Conservation (phyloP, 2,888 invertebrate species). For the Nycteola revayana region DNA sequence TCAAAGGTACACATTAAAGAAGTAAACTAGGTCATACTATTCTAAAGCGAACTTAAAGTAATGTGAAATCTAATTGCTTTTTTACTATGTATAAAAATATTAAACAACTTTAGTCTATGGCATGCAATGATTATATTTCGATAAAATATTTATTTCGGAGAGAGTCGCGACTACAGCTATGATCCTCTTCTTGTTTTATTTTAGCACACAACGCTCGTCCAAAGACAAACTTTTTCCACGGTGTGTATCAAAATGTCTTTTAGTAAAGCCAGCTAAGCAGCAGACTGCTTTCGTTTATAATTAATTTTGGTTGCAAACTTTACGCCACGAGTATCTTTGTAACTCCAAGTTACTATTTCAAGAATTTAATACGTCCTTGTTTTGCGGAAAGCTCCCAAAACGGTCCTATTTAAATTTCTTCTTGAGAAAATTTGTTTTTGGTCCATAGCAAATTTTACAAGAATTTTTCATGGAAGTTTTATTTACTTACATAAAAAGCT, state of each 20-base stretch:
- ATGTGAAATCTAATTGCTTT: too few species aligned
- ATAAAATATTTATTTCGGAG: slow-evolving; percentile 19
- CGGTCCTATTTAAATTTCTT: slow-evolving; percentile 22
- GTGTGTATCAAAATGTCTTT: slow-evolving; percentile 48
- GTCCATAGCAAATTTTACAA: too few species aligned
- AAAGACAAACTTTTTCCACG: slow-evolving; percentile 38
- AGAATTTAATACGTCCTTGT: slow-evolving; percentile 39
- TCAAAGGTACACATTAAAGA: too few species aligned
- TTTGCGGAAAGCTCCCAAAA: slow-evolving; percentile 22
- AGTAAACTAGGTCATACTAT: too few species aligned
- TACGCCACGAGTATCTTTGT: slow-evolving; percentile 38
- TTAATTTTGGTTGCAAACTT: slow-evolving; percentile 44
- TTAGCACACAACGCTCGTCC: slow-evolving; percentile 28
- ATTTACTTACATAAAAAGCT: too few species aligned
- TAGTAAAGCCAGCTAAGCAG: slow-evolving; percentile 40
- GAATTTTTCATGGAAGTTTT: too few species aligned
- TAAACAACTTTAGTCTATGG: too few species aligned
- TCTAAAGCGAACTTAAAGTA: too few species aligned
- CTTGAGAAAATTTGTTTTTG: slow-evolving; percentile 6
- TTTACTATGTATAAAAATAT: too few species aligned
- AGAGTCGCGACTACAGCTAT: slow-evolving; percentile 16
- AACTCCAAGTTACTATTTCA: slow-evolving; percentile 37
- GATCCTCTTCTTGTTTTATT: slow-evolving; percentile 32
- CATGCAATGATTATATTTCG: too few species aligned
- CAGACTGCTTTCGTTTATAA: slow-evolving; percentile 41